A percentile compares a stretch with the other conserved stretches of the same genome.
Conservation (phyloP, 2,888 invertebrate species). For the Metellina segmentata region DNA sequence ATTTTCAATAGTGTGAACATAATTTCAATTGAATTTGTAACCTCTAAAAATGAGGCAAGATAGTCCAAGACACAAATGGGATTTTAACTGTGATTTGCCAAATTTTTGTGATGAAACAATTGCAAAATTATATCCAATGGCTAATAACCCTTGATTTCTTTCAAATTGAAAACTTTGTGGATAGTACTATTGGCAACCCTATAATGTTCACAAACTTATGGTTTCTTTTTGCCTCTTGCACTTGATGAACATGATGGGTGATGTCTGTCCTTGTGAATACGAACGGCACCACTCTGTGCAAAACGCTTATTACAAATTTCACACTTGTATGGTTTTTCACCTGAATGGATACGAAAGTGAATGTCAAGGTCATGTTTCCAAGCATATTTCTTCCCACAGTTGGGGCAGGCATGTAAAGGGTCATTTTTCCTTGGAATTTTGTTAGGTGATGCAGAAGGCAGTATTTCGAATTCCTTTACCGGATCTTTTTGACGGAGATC, state of each 20-base stretch:
- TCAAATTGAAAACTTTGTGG: no score
- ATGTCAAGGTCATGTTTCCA: slow-evolving; percentile 64
- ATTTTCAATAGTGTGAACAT: no score
- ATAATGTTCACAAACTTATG: no score
- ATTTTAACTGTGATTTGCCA: no score
- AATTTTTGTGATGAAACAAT: no score
- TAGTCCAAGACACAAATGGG: no score
- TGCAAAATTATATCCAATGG: no score
- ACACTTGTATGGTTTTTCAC: slow-evolving; percentile 71
- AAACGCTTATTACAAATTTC: slow-evolving; percentile 66
- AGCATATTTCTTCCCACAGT: slow-evolving; percentile 65
- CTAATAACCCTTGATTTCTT: no score
- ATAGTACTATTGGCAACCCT: no score
- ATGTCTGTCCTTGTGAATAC: slow-evolving; percentile 63
- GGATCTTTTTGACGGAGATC: not conserved
- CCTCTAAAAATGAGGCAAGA: no score
- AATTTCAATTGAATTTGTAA: no score
- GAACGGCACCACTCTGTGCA: slow-evolving; percentile 71
- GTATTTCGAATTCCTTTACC: not conserved
- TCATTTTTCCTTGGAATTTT: not conserved
- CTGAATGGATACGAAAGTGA: slow-evolving; percentile 70
- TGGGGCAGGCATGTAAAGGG: slow-evolving; percentile 44
- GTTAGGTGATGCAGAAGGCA: no score
- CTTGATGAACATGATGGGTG: not conserved
- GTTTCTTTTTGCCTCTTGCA: not conserved